phyloP scores from a whole-genome alignment of 2,113 vertebrate genomes.

The Hippoglossus stenolepis region DNA sequence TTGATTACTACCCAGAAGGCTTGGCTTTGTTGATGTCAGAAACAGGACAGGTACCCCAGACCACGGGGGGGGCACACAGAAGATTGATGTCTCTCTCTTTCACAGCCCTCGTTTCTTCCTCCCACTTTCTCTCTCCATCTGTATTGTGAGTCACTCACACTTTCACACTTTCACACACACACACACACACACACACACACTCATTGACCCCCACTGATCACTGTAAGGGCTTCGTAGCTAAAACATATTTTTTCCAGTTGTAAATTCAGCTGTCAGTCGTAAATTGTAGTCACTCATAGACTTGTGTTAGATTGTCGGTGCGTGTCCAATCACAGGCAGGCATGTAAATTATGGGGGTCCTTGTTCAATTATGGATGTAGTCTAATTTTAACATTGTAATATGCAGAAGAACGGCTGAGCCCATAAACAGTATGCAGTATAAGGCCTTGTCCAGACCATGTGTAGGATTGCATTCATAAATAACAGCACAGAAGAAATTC shows the following conservation, averaged over 20 bases:
- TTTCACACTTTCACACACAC: too few relatives aligned
- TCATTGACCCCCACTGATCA: conserved; percentile 43
- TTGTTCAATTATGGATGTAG: conserved; percentile 2
- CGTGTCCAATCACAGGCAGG: conserved; percentile 5
- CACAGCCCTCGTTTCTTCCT: conserved; percentile 19
- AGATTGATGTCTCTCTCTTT: conserved; percentile 75
- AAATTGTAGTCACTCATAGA: conserved; percentile 7
- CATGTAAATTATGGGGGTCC: conserved; percentile 30
- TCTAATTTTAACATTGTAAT: neutral
- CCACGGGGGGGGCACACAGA: conserved; percentile 60
- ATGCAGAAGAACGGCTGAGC: neutral
- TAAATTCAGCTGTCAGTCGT: conserved; percentile 16
- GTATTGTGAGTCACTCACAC: conserved; percentile 20
- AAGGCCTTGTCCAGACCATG: neutral
- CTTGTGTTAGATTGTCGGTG: conserved; percentile 1
- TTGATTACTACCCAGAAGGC: conserved; percentile 82
- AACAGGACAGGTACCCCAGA: conserved; percentile 77
- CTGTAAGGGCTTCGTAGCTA: neutral
- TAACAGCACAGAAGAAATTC: neutral
- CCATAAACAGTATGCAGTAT: neutral
- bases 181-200: conserved; percentile 10
- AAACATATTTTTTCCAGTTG: conserved; percentile 11
- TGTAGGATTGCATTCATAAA: neutral
- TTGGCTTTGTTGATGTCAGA: conserved; percentile 77
- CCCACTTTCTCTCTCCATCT: conserved; percentile 34